These are phyloP conservation scores for Antennarius maculatus DNA, from an alignment of 2,797 vertebrate species.

Conservation along the genomic window DNA sequence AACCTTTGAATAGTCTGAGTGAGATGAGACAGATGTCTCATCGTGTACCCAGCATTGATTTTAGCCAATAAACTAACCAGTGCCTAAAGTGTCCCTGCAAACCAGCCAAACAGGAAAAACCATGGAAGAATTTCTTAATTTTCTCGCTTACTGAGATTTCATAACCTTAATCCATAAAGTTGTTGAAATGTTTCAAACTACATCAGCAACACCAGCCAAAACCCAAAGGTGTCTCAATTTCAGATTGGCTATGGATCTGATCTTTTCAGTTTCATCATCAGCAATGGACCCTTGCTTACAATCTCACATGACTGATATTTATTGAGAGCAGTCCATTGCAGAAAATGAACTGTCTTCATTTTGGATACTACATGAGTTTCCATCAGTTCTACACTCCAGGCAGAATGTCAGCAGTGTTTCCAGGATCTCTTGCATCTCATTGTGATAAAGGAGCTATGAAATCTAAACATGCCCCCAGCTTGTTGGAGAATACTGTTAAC, in stretches of 20 bases:
- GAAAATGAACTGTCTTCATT: not conserved
- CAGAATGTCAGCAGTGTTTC: conserved; percentile 2
- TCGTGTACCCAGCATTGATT: conserved; percentile 5
- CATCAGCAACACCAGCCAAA: not conserved
- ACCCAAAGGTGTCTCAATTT: no score
- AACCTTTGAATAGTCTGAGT: not conserved
- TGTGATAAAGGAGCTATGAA: not conserved
- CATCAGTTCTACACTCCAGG: not conserved
- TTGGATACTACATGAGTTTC: not conserved
- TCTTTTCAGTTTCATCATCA: not conserved
- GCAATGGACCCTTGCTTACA: not conserved
- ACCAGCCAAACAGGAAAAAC: no score
- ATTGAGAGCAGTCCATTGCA: not conserved
- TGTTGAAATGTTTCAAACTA: no score
- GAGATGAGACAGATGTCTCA: conserved; percentile 1
- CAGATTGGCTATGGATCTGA: not conserved
- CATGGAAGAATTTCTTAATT: no score
- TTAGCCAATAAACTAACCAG: conserved; percentile 2
- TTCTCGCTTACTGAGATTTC: not conserved
- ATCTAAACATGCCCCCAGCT: conserved; percentile 7
- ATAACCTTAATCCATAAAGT: not conserved
- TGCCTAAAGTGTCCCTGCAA: not conserved
- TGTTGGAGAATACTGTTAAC: conserved; percentile 2
- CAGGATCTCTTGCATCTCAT: not conserved
- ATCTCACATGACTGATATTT: no score